These are phyloP conservation scores for Phocoena sinus DNA, from an alignment of 2,113 vertebrate species.

Conservation along the genomic window DNA sequence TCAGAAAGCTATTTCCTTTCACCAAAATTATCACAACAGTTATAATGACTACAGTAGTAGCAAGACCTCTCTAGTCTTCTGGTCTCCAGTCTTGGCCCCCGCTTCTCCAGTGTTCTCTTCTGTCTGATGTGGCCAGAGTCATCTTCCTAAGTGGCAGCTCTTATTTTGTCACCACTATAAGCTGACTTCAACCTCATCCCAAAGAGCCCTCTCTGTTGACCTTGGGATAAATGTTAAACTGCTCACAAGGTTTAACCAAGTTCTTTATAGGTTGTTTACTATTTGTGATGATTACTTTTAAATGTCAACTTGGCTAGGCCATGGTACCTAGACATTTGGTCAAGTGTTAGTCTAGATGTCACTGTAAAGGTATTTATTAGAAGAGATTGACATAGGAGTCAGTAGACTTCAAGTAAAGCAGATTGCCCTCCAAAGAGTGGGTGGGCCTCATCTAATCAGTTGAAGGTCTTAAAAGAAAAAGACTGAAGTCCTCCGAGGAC, in stretches of 20 bases:
- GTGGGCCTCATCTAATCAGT: neutral
- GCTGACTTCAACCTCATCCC: neutral
- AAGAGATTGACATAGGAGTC: neutral
- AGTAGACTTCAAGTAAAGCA: neutral
- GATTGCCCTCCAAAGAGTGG: neutral
- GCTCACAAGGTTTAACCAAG: neutral
- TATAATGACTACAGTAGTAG: neutral
- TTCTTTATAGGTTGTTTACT: neutral
- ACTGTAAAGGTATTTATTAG: neutral
- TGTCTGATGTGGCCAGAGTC: neutral
- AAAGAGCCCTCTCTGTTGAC: neutral
- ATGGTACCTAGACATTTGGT: neutral
- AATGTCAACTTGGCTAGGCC: neutral
- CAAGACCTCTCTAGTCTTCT: neutral
- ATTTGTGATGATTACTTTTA: neutral
- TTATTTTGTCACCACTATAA: neutral
- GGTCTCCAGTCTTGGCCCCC: neutral
- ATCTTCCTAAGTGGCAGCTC: neutral
- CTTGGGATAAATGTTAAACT: neutral
- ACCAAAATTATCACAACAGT: neutral
- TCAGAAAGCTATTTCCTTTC: neutral
- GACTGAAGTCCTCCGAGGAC: neutral
- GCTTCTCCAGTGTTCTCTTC: neutral
- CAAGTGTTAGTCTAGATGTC: neutral
- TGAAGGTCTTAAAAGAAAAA: neutral